Conservation (phyloP, 2,888 invertebrate genomes). For the Scaptomyza tumidula region DNA sequence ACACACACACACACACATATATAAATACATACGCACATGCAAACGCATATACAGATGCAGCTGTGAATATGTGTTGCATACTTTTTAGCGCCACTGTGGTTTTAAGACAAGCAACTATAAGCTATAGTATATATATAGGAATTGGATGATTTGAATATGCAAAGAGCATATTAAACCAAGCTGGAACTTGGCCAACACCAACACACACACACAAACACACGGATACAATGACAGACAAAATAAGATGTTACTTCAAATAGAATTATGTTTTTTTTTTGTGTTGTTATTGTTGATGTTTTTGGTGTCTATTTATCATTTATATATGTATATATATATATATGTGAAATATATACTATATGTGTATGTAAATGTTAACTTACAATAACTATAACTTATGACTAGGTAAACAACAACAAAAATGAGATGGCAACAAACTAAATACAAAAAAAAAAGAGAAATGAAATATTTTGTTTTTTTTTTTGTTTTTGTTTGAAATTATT, state of each 20-base stretch:
- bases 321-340: neutral
- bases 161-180: conserved; percentile 40
- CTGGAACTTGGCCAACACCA: conserved; percentile 62
- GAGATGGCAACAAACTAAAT: neutral
- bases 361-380: conserved; percentile 5
- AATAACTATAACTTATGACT: neutral
- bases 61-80: conserved; percentile 28
- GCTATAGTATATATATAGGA: neutral
- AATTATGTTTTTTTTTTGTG: neutral
- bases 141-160: neutral
- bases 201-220: conserved; percentile 20
- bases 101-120: neutral
- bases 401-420: conserved; percentile 3
- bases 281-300: neutral
- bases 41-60: conserved; percentile 13
- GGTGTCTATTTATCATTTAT: neutral
- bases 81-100: conserved; percentile 38
- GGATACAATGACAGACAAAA: conserved; percentile 5
- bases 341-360: neutral
- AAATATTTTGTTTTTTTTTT: conserved; percentile 1
- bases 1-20: conserved; percentile 3
- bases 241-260: conserved; percentile 15
- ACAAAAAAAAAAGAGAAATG: neutral
- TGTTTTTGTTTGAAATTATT: conserved; percentile 1
- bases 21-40: neutral